Conservation (phyloP, 1,140 invertebrate genomes). For the Oryctes rhinoceros region DNA sequence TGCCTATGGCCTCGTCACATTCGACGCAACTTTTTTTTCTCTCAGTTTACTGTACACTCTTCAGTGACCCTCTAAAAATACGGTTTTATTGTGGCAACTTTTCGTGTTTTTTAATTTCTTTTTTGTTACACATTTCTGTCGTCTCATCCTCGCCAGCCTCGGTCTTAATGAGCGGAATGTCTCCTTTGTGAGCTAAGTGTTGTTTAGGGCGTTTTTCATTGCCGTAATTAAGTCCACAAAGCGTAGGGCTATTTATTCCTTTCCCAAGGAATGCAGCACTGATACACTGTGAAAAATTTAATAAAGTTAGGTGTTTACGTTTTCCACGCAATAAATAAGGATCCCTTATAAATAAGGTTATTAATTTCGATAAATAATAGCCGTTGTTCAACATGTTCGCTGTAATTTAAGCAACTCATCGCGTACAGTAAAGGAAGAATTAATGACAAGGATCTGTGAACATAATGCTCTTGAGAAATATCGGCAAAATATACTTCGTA, state of each 20-base stretch:
- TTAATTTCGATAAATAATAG: slow-evolving; percentile 21
- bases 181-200: slow-evolving; percentile 24
- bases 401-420: slow-evolving; percentile 2
- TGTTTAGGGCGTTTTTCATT: slow-evolving; percentile 24
- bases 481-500: no score
- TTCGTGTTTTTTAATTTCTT: slow-evolving; percentile 31
- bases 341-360: slow-evolving; percentile 7
- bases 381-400: neutral
- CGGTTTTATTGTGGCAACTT: slow-evolving; percentile 36
- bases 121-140: slow-evolving; percentile 31
- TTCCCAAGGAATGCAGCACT: neutral
- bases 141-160: slow-evolving; percentile 6
- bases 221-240: slow-evolving; percentile 36
- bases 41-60: neutral
- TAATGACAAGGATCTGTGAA: neutral
- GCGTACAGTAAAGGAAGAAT: neutral
- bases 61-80: slow-evolving; percentile 11
- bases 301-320: slow-evolving; percentile 25
- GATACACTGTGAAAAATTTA: slow-evolving; percentile 14
- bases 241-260: slow-evolving; percentile 17
- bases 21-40: neutral
- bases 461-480: no score
- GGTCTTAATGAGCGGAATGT: slow-evolving; percentile 32
- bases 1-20: neutral
- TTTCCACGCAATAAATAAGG: slow-evolving; percentile 1